These are phyloP conservation scores for Pandemis cinnamomeana DNA, from an alignment of 2,888 invertebrate species.

Conservation along the genomic window DNA sequence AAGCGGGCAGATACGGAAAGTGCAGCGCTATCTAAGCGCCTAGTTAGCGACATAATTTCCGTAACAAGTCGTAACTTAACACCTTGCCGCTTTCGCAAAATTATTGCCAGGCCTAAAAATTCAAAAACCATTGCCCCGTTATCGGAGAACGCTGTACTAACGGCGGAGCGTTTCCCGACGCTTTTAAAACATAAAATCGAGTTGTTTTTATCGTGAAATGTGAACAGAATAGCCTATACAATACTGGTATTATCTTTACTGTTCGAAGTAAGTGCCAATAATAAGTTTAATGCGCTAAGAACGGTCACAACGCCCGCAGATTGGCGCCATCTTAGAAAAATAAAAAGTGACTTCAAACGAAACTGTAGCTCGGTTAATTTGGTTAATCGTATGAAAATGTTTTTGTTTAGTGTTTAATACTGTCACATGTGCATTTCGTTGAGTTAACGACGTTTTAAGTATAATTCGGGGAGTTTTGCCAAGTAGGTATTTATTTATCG, in stretches of 20 bases:
- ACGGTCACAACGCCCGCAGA: constrained; percentile 61
- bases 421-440: constrained; percentile 31
- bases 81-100: constrained; percentile 56
- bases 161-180: constrained; percentile 70
- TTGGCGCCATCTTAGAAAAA: constrained; percentile 68
- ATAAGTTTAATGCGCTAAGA: constrained; percentile 71
- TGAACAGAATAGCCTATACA: constrained; percentile 75
- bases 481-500: constrained; percentile 49
- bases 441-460: constrained; percentile 37
- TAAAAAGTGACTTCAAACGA: constrained; percentile 48
- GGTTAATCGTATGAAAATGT: constrained; percentile 37
- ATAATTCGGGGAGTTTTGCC: constrained; percentile 48
- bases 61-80: constrained; percentile 59
- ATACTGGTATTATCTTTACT: constrained; percentile 78
- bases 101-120: constrained; percentile 62
- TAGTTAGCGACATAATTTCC: constrained; percentile 51
- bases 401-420: constrained; percentile 36
- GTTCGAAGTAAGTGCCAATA: constrained; percentile 75
- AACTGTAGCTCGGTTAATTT: constrained; percentile 29
- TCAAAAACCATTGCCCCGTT: constrained; percentile 61
- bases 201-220: constrained; percentile 72
- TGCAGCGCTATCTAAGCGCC: constrained; percentile 33
- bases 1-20: constrained; percentile 16
- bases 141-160: constrained; percentile 64
- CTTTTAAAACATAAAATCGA: constrained; percentile 73